These are phyloP conservation scores for Tanytarsus gracilentus DNA, from an alignment of 2,888 invertebrate genomes.

Conservation along the genomic window DNA sequence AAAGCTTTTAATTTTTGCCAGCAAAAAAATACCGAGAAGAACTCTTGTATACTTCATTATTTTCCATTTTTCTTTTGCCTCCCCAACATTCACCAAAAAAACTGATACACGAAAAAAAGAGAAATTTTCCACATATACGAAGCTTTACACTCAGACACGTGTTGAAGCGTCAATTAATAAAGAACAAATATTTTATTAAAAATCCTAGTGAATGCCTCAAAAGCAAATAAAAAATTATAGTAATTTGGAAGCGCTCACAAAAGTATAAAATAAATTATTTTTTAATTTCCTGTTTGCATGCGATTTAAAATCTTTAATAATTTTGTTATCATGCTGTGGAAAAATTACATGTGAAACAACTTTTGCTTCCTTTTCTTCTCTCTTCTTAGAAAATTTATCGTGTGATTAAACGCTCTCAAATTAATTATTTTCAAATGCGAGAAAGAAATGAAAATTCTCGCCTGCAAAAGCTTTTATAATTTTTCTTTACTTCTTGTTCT, in stretches of 20 bases:
- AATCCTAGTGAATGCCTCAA: neutral
- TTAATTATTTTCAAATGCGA: too few species aligned
- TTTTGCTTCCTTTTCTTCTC: too few species aligned
- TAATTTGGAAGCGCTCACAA: slow-evolving; percentile 1
- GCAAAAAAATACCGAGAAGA: too few species aligned
- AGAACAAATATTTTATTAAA: neutral
- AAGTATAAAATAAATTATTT: neutral
- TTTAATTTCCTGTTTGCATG: slow-evolving; percentile 8
- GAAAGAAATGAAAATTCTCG: too few species aligned
- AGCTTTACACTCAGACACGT: neutral
- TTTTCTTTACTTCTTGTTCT: neutral
- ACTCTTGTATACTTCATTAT: slow-evolving; percentile 1
- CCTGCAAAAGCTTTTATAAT: neutral
- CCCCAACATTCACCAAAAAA: slow-evolving; percentile 6
- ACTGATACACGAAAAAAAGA: neutral
- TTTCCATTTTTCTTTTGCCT: neutral
- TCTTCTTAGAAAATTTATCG: too few species aligned
- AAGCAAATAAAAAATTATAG: neutral
- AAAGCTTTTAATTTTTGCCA: too few species aligned
- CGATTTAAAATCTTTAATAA: neutral
- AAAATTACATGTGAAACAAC: neutral
- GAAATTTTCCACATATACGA: neutral
- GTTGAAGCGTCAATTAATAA: too few species aligned
- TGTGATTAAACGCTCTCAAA: too few species aligned
- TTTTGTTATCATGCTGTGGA: slow-evolving; percentile 6